Percentiles rank a stretch among this genome's conserved stretches.
phyloP scores from a whole-genome alignment of 2,797 vertebrate genomes.

The Echeneis naucrates region DNA sequence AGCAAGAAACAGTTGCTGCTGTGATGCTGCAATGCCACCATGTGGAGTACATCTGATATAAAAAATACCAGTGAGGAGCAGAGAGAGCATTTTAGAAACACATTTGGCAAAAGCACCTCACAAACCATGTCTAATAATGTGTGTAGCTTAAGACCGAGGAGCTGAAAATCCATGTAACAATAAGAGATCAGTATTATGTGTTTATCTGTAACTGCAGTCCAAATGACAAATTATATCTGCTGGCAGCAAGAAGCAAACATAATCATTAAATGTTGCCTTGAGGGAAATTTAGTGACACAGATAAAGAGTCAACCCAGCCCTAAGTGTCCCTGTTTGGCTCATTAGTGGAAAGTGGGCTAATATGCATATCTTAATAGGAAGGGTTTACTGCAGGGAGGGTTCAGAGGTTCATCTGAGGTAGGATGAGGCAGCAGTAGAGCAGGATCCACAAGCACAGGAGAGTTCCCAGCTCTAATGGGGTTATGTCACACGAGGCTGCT shows the following conservation, averaged over 20 bases:
- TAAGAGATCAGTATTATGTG: constrained; percentile 14
- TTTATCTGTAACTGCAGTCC: constrained; percentile 38
- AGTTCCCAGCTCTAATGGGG: constrained; percentile 59
- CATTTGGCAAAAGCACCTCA: constrained; percentile 19
- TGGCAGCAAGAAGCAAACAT: constrained; percentile 40
- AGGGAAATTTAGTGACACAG: constrained; percentile 56
- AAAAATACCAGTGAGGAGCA: constrained; percentile 1
- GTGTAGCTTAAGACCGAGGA: constrained; percentile 2
- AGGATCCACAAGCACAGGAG: constrained; percentile 75
- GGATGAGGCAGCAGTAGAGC: constrained; percentile 75
- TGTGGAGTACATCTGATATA: constrained; percentile 52
- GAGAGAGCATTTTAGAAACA: constrained; percentile 5
- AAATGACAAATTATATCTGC: constrained; percentile 43
- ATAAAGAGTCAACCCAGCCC: constrained; percentile 39
- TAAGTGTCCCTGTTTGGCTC: constrained; percentile 50
- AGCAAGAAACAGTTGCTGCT: not conserved
- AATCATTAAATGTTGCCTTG: constrained; percentile 60
- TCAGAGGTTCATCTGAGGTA: constrained; percentile 65
- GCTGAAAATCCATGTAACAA: constrained; percentile 28
- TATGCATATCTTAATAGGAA: constrained; percentile 47
- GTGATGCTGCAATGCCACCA: constrained; percentile 61
- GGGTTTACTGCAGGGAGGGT: constrained; percentile 23
- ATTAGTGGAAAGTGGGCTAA: constrained; percentile 50
- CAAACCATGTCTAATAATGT: not conserved
- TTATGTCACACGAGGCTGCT: constrained; percentile 52